phyloP scores from a whole-genome alignment of 1,140 invertebrate genomes.

The Bombus difficillimus region DNA sequence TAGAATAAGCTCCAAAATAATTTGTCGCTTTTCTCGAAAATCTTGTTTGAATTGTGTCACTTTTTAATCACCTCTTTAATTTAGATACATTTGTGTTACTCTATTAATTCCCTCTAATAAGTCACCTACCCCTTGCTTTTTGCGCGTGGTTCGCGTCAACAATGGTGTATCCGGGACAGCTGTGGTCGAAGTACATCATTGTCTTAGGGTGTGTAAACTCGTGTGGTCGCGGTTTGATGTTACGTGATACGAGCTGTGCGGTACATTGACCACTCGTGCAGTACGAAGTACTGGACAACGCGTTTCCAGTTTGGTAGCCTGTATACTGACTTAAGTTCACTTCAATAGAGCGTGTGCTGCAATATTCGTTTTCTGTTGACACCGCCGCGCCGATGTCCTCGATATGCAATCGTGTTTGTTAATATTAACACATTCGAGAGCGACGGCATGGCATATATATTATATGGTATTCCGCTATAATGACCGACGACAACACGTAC shows the following conservation, averaged over 20 bases:
- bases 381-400: background rate
- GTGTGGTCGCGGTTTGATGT: conserved; percentile 24
- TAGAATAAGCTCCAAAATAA: too few relatives aligned
- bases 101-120: too few relatives aligned
- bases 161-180: background rate
- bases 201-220: conserved; percentile 7
- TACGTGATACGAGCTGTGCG: conserved; percentile 36
- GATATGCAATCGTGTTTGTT: background rate
- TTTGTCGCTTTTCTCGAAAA: too few relatives aligned
- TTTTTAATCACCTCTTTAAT: too few relatives aligned
- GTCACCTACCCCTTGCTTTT: too few relatives aligned
- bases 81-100: too few relatives aligned
- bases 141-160: background rate
- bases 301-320: conserved; percentile 61
- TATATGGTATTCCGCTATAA: too few relatives aligned
- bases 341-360: conserved; percentile 44
- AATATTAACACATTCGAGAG: too few relatives aligned
- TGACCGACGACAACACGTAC: too few relatives aligned
- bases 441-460: too few relatives aligned
- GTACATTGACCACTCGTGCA: conserved; percentile 51
- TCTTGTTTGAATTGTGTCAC: too few relatives aligned
- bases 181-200: background rate
- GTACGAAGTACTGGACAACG: conserved; percentile 45
- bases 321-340: conserved; percentile 6
- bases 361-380: conserved; percentile 37